A percentile compares a stretch with the other conserved stretches of the same genome.
phyloP scores from a whole-genome alignment of 1,140 invertebrate genomes.

The Stenopsyche tienmushanensis region DNA sequence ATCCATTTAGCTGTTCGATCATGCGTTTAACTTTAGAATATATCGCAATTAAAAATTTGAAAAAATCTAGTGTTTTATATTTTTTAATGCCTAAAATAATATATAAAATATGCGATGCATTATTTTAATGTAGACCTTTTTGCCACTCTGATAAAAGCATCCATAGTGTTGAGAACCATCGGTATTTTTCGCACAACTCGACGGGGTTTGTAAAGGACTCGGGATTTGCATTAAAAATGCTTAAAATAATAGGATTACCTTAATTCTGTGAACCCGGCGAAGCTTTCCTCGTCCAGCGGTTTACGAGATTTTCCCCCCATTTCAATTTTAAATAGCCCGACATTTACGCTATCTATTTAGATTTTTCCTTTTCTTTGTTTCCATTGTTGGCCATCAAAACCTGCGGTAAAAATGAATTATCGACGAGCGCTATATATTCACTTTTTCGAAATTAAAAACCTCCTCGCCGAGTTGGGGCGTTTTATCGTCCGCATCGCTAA shows the following conservation, averaged over 20 bases:
- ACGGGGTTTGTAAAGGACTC: slow-evolving; percentile 9
- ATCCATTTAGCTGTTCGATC: too few relatives aligned
- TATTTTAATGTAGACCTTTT: not conserved
- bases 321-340: slow-evolving; percentile 26
- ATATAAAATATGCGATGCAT: not conserved
- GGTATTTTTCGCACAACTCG: not conserved
- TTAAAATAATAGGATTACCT: slow-evolving; percentile 41
- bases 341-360: not conserved
- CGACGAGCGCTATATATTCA: not conserved
- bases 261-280: slow-evolving; percentile 32
- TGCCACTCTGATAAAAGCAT: too few relatives aligned
- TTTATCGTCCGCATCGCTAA: too few relatives aligned
- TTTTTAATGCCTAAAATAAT: not conserved
- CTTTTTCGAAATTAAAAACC: not conserved
- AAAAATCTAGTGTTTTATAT: not conserved
- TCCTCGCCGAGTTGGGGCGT: too few relatives aligned
- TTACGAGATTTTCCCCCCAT: slow-evolving; percentile 16
- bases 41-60: not conserved
- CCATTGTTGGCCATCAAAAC: not conserved
- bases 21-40: not conserved
- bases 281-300: slow-evolving; percentile 21
- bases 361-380: slow-evolving; percentile 1
- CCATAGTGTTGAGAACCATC: not conserved
- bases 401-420: not conserved
- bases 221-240: slow-evolving; percentile 41